phyloP scores from a whole-genome alignment of 37 sponge, comb jelly and placozoan species.

The Dysidea cf. avara region DNA sequence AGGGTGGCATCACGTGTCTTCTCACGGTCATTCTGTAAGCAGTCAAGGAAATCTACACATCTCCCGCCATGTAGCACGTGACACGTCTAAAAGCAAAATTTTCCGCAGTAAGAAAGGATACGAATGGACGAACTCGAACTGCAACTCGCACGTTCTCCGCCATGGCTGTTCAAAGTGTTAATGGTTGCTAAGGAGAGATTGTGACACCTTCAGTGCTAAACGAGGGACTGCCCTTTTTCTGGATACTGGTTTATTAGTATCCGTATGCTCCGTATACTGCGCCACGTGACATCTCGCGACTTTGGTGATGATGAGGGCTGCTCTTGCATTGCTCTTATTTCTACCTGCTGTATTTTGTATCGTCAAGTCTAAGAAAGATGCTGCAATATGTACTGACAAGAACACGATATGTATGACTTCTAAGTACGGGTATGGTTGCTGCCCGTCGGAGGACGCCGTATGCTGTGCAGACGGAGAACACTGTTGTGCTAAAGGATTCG shows the following conservation, averaged over 20 bases:
- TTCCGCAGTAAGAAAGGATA: background rate
- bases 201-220: too few species aligned
- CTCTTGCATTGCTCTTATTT: too few species aligned
- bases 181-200: too few species aligned
- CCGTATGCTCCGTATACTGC: too few species aligned
- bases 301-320: too few species aligned
- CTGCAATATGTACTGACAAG: conserved; percentile 64
- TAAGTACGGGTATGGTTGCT: conserved; percentile 66
- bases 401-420: conserved; percentile 67
- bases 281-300: too few species aligned
- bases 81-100: background rate
- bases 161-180: too few species aligned
- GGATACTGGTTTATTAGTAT: too few species aligned
- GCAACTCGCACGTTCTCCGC: conserved; percentile 79
- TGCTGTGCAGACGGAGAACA: conserved; percentile 73
- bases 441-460: conserved; percentile 67
- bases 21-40: conserved; percentile 64
- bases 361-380: too few species aligned
- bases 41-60: too few species aligned
- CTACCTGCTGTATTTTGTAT: too few species aligned
- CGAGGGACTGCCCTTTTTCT: too few species aligned
- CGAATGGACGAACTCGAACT: conserved; percentile 74
- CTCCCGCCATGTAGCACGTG: background rate
- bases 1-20: conserved; percentile 43
- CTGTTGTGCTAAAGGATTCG: conserved; percentile 66